Base-by-base conservation (phyloP, 2,113 vertebrate genomes). In the Collichthys lucidus region DNA sequence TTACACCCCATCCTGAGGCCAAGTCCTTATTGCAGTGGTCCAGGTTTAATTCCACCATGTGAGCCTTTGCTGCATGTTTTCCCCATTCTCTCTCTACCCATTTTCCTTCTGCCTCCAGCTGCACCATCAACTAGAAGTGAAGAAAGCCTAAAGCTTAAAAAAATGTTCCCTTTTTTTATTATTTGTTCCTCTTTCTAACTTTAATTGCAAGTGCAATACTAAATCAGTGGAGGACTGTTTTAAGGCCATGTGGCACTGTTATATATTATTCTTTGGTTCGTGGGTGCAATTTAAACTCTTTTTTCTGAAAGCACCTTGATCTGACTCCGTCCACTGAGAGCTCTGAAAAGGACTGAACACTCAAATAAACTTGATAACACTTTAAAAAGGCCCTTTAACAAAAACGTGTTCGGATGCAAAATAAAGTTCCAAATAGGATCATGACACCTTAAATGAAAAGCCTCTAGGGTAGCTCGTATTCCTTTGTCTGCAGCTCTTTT, bases 401-500 rank as follows among this genome's bases (percentile, higher is more conserved):
- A 60, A 73, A 82, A 86, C 61, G 35, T 85, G 29, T 77, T 84
- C 35, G 61, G 42, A 74, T 56, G 76, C 62, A 52, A 79, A 81
- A 77, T 85, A 79, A 85, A 86, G 40, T 75, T 70, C 22, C 57
- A 74, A 44, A 79, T 35, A 44, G 59, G 69, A 84, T 84, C 68
- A 68, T 65, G 66, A 82, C 75, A 77, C 31, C 72, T 82, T 26
- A 64, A 74, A 17, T 85, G 11, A 88, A 77, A 86, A 56, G 10
- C 70, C 85, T 63, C 64, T 4, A 0, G 70, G 84, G 88, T n/a
- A 82, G 24, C 64, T 70, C n/a, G 26, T 88, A 57, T 74, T 78
- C 80, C 79, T 91, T 83, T 75, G 67, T 82, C 63, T 84, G 86
- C 89, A 82, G 80, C 7, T 92, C 59, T 91, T 93, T 92, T 92